Conservation (phyloP, 35 echinoderm and acorn worm species). For the Patiria miniata region DNA sequence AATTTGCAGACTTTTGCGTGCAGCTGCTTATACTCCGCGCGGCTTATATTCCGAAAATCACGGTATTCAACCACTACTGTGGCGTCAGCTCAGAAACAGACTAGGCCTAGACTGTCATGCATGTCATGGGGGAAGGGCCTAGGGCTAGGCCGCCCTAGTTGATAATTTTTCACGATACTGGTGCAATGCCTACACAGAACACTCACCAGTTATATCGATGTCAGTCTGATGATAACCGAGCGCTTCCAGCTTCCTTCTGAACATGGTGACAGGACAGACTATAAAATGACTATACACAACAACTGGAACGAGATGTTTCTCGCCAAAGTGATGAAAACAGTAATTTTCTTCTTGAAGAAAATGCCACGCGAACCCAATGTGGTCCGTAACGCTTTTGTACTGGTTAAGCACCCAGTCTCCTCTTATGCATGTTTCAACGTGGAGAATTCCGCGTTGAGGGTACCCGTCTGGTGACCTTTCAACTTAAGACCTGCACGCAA, state of each 20-base stretch:
- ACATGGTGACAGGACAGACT: constrained; percentile 34
- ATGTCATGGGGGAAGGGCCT: no score
- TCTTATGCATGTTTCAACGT: no score
- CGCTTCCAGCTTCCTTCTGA: constrained; percentile 50
- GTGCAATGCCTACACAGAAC: neutral
- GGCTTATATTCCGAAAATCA: no score
- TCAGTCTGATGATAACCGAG: constrained; percentile 19
- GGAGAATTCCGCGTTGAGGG: no score
- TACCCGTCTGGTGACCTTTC: no score
- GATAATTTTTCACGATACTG: neutral
- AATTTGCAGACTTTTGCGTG: no score
- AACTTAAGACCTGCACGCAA: no score
- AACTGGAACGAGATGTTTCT: neutral
- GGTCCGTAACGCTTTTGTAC: neutral
- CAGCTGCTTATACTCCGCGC: no score
- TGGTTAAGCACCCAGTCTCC: neutral
- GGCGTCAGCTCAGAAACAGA: no score
- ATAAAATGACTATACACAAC: neutral
- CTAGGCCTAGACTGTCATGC: no score
- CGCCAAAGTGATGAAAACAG: neutral
- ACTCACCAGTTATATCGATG: constrained; percentile 42
- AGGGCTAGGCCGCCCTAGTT: no score
- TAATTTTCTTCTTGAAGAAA: neutral
- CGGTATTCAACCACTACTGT: no score
- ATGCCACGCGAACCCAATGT: neutral